phyloP scores from a whole-genome alignment of 92 coral and sea anemone genomes.

The Nematostella vectensis region DNA sequence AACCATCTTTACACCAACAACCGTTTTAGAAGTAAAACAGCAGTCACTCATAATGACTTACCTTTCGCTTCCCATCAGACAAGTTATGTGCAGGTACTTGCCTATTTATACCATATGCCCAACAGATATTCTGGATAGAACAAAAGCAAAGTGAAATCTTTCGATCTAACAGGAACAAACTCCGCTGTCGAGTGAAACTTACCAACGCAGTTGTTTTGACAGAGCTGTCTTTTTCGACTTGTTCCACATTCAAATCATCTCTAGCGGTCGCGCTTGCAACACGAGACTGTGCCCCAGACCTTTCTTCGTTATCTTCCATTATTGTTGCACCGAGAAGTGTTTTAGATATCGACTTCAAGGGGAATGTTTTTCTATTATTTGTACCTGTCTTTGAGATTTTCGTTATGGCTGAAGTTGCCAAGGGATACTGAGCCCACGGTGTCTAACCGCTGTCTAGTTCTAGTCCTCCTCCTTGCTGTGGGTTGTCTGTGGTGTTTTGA shows the following conservation, averaged over 20 bases:
- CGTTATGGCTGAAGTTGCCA: conserved; percentile 22
- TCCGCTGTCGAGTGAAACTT: too few relatives aligned
- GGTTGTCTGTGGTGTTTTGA: too few relatives aligned
- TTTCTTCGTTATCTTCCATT: conserved; percentile 53
- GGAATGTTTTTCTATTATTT: too few relatives aligned
- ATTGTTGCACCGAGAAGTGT: too few relatives aligned
- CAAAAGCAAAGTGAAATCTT: too few relatives aligned
- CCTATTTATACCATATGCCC: conserved; percentile 91
- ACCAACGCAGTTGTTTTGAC: conserved; percentile 59
- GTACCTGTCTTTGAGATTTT: too few relatives aligned
- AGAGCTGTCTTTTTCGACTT: conserved; percentile 27
- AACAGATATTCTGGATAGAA: conserved; percentile 81
- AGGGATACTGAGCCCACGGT: conserved; percentile 25
- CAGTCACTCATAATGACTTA: too few relatives aligned
- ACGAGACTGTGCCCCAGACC: conserved; percentile 76
- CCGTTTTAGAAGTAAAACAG: too few relatives aligned
- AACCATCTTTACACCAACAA: too few relatives aligned
- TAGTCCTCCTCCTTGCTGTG: too few relatives aligned
- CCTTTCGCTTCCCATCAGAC: conserved; percentile 86
- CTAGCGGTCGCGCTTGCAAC: conserved; percentile 66
- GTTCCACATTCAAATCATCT: conserved; percentile 32
- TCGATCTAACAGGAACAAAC: too few relatives aligned
- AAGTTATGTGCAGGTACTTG: conserved; percentile 73
- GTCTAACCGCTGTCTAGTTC: conserved; percentile 8
- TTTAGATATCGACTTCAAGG: too few relatives aligned